These are phyloP conservation scores for Spodoptera exigua DNA, from an alignment of 2,888 invertebrate genomes.

Conservation along the genomic window DNA sequence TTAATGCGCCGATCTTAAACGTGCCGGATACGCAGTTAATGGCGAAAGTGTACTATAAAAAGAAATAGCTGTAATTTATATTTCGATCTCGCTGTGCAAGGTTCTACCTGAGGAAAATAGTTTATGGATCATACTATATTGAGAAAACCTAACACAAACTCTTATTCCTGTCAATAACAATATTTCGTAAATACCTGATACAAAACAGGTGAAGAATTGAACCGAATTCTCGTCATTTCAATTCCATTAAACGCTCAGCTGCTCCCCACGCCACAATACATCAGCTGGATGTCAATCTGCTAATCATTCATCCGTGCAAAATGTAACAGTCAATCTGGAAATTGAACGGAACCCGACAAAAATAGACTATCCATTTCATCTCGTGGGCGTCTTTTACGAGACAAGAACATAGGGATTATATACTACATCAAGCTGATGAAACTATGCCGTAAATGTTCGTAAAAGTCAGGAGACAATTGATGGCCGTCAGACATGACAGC, in stretches of 20 bases:
- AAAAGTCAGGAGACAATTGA: conserved; percentile 20
- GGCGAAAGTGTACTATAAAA: conserved; percentile 47
- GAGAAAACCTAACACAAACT: neutral
- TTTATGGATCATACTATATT: neutral
- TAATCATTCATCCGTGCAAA: conserved; percentile 25
- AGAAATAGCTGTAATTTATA: conserved; percentile 30
- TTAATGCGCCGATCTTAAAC: conserved; percentile 58
- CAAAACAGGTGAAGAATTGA: no score
- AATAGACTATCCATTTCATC: conserved; percentile 33
- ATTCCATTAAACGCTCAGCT: conserved; percentile 13
- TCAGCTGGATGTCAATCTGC: conserved; percentile 17
- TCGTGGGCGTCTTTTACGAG: conserved; percentile 13
- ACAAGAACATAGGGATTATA: conserved; percentile 1
- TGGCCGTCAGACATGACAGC: conserved; percentile 21
- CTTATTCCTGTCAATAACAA: no score
- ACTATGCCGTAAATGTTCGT: conserved; percentile 7
- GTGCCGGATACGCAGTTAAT: conserved; percentile 51
- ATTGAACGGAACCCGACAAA: conserved; percentile 23
- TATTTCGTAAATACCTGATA: no score
- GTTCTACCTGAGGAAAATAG: conserved; percentile 2
- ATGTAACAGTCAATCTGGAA: conserved; percentile 26
- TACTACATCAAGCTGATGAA: conserved; percentile 6
- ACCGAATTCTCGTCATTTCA: conserved; percentile 7
- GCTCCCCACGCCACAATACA: conserved; percentile 4
- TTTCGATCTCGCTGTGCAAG: conserved; percentile 16